Evolutionary conservation across 2,797 vertebrate genomes (phyloP), one percentile per base, ranked within the genome.

Genomic region (Danio aesculapii): DNA sequence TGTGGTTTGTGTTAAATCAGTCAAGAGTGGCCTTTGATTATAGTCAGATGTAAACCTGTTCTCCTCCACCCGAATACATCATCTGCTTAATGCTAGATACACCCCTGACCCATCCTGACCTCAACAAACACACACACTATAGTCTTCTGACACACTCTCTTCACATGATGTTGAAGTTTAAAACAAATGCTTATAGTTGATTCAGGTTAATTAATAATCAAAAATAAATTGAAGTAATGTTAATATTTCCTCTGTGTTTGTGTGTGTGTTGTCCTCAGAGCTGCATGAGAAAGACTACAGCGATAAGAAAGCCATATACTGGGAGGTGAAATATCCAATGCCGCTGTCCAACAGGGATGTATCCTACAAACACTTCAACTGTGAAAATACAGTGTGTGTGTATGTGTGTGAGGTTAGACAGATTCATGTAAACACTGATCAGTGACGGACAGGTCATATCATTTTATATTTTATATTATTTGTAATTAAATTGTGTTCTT

Each of bases 251-350:
- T 55, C 3, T 44, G 21, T 66, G 19, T 64, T 14, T 72, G 17
- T 55, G 44, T 71, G 57, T 66, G 46, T 82, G 47, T 68, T 55
- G 21, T 21, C 6, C 9, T 0, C 84, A 99, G 97, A 96, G 75
- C 93, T 98, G 6, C 85, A 88, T 75, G 94, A 98, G 85, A 89
- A 85, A 86, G 88, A 94, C 44, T 91, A 89, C 0, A 79, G 86
- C 11, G 95, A 94, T 69, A 87, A 94, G 85, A 88, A 58, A 0
- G 90, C 94, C 0, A 94, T 98, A 84, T 98, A 97, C 94, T 98
- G 97, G 97, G 94, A 98, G 86, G 95, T 98, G 73, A 96, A 96
- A 69, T 98, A 97, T 91, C 97, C 97, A 0, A 95, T 97, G 47
- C 96, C 95, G 43, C 84, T 99, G 86, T 95, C 95, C 10, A 97